These are phyloP conservation scores for Leistus spinibarbis DNA, from an alignment of 2,888 invertebrate species.

Conservation along the genomic window DNA sequence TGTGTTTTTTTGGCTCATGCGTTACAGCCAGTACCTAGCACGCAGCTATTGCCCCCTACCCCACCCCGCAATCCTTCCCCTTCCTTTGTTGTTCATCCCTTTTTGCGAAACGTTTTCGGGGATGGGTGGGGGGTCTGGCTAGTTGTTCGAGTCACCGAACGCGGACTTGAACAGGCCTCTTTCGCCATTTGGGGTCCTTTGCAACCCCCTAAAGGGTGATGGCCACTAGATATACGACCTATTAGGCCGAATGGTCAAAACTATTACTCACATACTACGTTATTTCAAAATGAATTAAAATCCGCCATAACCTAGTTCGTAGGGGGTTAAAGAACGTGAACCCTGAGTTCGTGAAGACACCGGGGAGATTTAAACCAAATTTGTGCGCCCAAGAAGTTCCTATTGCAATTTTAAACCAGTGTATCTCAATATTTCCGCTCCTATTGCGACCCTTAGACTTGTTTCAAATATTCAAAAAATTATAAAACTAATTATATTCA, in stretches of 20 bases:
- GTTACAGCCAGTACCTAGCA: not conserved
- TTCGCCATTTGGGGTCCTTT: slow-evolving; percentile 32
- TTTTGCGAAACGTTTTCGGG: slow-evolving; percentile 27
- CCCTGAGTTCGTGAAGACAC: too few relatives aligned
- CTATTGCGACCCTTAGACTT: too few relatives aligned
- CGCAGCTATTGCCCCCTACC: slow-evolving; percentile 13
- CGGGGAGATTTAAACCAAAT: too few relatives aligned
- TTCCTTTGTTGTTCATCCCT: slow-evolving; percentile 8
- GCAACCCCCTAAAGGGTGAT: slow-evolving; percentile 1
- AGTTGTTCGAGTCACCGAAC: slow-evolving; percentile 38
- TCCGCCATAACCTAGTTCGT: too few relatives aligned
- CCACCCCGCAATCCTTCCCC: slow-evolving; percentile 10
- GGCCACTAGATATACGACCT: not conserved
- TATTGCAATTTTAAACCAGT: too few relatives aligned
- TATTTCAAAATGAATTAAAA: too few relatives aligned
- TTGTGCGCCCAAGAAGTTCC: too few relatives aligned
- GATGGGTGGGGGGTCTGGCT: slow-evolving; percentile 28
- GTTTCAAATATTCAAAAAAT: too few relatives aligned
- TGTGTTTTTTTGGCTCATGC: not conserved
- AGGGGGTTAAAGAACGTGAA: too few relatives aligned
- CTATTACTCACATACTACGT: not conserved
- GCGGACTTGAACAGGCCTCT: slow-evolving; percentile 24
- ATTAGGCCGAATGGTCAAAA: not conserved
- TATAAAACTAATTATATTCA: too few relatives aligned
- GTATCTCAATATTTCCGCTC: too few relatives aligned